Base-by-base conservation (phyloP, 2,797 vertebrate genomes). In the Acrossocheilus fasciatus region DNA sequence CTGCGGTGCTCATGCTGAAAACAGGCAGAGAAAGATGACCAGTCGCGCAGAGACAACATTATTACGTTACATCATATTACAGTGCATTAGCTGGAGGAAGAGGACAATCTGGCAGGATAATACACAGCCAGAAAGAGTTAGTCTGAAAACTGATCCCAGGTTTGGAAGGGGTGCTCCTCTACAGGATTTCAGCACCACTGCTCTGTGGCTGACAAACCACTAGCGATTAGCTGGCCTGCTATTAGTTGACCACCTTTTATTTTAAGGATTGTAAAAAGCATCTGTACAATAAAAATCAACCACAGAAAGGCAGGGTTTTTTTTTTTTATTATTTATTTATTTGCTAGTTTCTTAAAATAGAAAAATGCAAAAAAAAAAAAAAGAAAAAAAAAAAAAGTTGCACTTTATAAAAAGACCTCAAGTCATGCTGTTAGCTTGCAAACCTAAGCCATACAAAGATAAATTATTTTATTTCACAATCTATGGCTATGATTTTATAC, bases 31-130 rank as follows among this genome's bases (percentile, higher is more conserved):
- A 68, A 30, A 52, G 91, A 88, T 91, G 91, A 93, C 93, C 91
- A 92, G 89, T 89, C 85, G 30, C 90, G 87, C 90, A 91, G 92
- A 93, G 91, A 93, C 92, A 90, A 91, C 93, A 92, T 93, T 93
- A 95, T 94, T 95, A 94, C 88, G 91, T 92, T 94, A 92, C 92
- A 81, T 77, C 41, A 45, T 79, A 91, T 85, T 82, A 85, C 85
- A 84, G 91, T 88, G 81, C 88, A 87, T 88, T 88, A 89, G 85
- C 73, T 47, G 66, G 84, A 87, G 75, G 85, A 82, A 87, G 79
- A 90, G 83, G 77, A 83, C 69, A 83, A 88, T 88, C 87, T 85
- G 62, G 41, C 54, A 15, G 86, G 68, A 85, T 75, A 50, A 86
- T 34, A n/a, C 6, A 66, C 70, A 85, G 86, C 70, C 85, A 88